These are phyloP conservation scores for Aegotheles bennettii DNA, from an alignment of 2,113 vertebrate species.

Conservation along the genomic window DNA sequence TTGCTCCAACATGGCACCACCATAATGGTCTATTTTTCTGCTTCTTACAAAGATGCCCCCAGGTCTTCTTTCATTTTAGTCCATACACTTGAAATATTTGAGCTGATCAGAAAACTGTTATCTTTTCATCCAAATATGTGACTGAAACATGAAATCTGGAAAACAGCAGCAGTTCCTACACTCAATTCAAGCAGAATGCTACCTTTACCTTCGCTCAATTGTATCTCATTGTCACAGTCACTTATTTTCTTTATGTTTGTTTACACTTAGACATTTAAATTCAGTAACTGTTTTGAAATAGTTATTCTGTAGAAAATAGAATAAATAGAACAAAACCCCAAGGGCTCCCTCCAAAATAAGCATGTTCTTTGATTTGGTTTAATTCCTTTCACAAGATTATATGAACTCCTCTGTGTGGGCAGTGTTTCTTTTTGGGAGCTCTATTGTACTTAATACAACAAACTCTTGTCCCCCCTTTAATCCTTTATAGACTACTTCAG, in stretches of 20 bases:
- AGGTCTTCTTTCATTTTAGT: neutral
- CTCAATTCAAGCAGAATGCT: neutral
- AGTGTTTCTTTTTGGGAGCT: neutral
- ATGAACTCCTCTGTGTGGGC: neutral
- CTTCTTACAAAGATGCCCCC: neutral
- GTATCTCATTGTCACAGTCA: neutral
- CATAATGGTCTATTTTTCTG: neutral
- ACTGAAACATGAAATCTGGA: neutral
- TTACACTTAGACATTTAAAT: neutral
- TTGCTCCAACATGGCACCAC: neutral
- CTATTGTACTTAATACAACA: neutral
- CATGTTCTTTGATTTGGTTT: neutral
- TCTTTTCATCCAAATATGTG: neutral
- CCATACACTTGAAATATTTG: neutral
- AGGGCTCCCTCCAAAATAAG: neutral
- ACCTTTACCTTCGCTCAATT: neutral
- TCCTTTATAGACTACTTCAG: neutral
- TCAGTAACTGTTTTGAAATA: neutral
- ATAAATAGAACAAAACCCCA: neutral
- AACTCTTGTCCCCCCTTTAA: neutral
- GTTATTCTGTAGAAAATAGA: neutral
- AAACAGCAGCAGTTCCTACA: neutral
- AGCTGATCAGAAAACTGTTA: neutral
- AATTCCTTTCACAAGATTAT: neutral
- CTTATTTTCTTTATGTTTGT: neutral